Evolutionary conservation across 2,113 vertebrate species (phyloP), one percentile per base, ranked within the genome.

Genomic region (Melanocharis versteri): DNA sequence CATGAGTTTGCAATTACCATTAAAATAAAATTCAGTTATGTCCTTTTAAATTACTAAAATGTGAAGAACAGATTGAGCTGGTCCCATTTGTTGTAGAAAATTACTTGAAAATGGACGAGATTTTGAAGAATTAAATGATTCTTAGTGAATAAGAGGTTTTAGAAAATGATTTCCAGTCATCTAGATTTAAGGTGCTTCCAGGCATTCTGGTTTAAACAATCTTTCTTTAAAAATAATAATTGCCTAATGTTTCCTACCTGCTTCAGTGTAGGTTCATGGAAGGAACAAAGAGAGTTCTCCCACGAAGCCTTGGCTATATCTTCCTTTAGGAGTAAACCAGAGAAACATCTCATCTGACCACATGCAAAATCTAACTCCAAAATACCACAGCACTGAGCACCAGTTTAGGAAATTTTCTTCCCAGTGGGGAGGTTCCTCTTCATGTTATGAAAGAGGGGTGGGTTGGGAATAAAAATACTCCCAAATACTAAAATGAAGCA

Each of bases 1-100:
- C 97, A 95, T 98, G 98, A 98, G 96, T 96, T 98, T 98, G 96
- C 97, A 98, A 98, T 97, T 97, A 98, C 96, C 95, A 97, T 97
- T 98, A 97, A 97, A 98, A 97, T 97, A 98, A 98, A 98, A 98
- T 96, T 97, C 97, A 54, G 96, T 96, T 96, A 96, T 97, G 96
- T 98, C 96, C 97, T 98, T 97, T 97, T 96, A 97, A 97, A 98
- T 98, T 97, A 97, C 94, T 94, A 97, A 98, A 98, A 97, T 98
- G 91, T 86, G 97, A 97, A 95, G 92, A 97, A 96, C 96, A 97
- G 96, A 97, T 97, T 98, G 97, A 97, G 89, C 88, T 87, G 82
- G 94, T 95, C 90, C 93, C 95, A 96, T 97, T 97, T 96, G 95
- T 94, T 90, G 94, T 84, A 92, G 88, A 97, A 94, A 97, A 97